phyloP scores from a whole-genome alignment of 2,113 vertebrate genomes.

The Pedionomus torquatus region DNA sequence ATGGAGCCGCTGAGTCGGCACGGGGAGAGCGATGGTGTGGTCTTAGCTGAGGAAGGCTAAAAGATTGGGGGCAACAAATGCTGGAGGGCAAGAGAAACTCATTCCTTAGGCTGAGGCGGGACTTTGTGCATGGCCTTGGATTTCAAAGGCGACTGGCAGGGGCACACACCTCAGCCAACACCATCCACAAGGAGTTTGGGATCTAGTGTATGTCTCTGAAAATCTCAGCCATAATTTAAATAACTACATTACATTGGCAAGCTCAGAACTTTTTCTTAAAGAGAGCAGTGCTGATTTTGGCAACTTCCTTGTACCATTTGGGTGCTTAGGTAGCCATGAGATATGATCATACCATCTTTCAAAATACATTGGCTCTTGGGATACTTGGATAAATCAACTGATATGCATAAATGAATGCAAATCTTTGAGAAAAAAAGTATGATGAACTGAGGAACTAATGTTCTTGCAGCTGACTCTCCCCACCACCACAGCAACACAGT shows the following conservation, averaged over 20 bases:
- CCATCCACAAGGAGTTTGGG: not conserved
- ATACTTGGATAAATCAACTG: not conserved
- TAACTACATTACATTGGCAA: accelerated
- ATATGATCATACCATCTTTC: accelerated
- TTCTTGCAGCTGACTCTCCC: not conserved
- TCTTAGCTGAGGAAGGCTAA: not conserved
- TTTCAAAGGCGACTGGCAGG: not conserved
- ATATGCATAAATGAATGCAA: not conserved
- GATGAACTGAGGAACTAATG: not conserved
- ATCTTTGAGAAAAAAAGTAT: not conserved
- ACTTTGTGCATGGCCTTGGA: not conserved
- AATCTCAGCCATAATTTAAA: not conserved
- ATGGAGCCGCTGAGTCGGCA: slow-evolving; percentile 47
- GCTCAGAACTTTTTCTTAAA: not conserved
- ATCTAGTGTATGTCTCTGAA: accelerated
- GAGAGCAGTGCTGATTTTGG: not conserved
- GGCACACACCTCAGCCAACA: not conserved
- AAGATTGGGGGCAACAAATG: not conserved
- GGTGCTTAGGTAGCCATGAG: not conserved
- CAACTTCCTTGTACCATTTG: not conserved
- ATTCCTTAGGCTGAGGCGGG: not conserved
- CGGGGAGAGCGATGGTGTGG: not conserved
- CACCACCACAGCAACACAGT: not conserved
- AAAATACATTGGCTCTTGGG: not conserved
- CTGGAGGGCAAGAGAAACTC: not conserved